phyloP scores from a whole-genome alignment of 2,797 vertebrate species.

The Thripadectes ignobilis region DNA sequence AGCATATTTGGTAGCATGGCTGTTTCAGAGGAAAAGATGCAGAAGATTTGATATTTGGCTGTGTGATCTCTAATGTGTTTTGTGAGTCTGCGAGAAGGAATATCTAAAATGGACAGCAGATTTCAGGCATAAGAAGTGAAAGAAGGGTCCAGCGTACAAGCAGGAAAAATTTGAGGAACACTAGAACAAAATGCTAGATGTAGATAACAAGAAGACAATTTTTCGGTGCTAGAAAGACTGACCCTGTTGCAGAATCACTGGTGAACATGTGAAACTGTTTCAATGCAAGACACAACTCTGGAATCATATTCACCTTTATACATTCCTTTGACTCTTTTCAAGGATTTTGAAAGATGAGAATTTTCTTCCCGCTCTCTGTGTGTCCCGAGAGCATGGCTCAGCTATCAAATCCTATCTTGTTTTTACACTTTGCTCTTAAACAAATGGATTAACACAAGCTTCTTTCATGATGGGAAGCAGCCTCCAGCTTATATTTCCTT shows the following conservation, averaged over 20 bases:
- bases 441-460: neutral
- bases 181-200: neutral
- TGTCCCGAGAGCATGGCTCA: neutral
- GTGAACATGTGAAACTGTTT: neutral
- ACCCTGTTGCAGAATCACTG: neutral
- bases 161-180: neutral
- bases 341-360: neutral
- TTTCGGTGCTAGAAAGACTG: neutral
- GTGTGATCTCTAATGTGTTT: neutral
- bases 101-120: neutral
- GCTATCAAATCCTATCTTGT: neutral
- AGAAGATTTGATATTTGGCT: neutral
- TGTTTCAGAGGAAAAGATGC: neutral
- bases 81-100: neutral
- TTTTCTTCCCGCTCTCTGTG: neutral
- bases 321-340: neutral
- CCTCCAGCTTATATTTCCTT: neutral
- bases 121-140: neutral
- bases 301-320: neutral
- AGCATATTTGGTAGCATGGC: neutral
- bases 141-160: neutral
- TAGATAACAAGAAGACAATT: neutral
- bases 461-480: fast-evolving
- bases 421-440: neutral
- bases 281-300: neutral